phyloP scores from a whole-genome alignment of 2,113 vertebrate species.

The Rhinoptilus africanus region DNA sequence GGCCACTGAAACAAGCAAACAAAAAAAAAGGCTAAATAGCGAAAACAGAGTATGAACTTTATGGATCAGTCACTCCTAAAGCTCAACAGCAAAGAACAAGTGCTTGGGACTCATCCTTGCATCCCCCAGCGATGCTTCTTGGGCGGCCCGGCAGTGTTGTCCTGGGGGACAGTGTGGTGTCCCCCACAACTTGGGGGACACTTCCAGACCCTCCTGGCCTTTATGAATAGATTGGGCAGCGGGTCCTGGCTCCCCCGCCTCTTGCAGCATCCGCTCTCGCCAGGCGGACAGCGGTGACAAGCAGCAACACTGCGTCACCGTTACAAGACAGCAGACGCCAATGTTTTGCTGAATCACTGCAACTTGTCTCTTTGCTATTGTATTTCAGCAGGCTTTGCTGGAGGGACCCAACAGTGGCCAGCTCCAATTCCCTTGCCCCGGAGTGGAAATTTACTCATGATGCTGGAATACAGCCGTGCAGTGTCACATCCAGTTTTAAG shows the following conservation, averaged over 20 bases:
- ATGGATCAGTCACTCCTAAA: not conserved
- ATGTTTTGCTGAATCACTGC: not conserved
- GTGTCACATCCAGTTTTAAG: not conserved
- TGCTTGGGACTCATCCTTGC: not conserved
- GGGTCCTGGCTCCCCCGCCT: not conserved
- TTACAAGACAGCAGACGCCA: accelerated
- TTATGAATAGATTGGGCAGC: not conserved
- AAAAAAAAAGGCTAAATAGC: not conserved
- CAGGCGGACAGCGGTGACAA: not conserved
- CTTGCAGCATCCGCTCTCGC: not conserved
- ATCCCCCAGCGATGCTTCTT: not conserved
- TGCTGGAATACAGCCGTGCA: not conserved
- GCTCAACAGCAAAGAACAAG: not conserved
- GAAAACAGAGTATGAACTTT: not conserved
- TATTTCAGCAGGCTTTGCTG: not conserved
- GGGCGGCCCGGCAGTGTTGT: too few relatives aligned
- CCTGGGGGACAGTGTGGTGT: not conserved
- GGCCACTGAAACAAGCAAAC: not conserved
- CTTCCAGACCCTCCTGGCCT: not conserved
- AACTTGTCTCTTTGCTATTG: not conserved
- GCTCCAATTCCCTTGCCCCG: not conserved
- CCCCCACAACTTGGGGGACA: too few relatives aligned
- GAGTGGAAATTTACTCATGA: not conserved
- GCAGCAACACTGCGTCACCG: not conserved
- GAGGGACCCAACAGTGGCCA: not conserved